These are phyloP conservation scores for Neodon shergylaensis DNA, from an alignment of 2,113 vertebrate genomes.

Conservation along the genomic window DNA sequence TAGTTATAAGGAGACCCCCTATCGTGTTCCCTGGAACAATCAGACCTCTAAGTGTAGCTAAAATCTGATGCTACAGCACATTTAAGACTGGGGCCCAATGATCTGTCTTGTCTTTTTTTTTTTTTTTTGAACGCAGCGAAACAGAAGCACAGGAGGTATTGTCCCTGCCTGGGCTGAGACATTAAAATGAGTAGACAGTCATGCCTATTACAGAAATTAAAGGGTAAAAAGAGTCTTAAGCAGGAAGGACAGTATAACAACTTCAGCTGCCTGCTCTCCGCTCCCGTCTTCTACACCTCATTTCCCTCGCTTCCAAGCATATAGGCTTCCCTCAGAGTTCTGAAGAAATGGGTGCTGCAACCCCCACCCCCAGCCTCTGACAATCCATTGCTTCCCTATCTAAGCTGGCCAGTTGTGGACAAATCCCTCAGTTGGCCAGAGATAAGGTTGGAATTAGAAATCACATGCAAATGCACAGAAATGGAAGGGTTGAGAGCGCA, in stretches of 20 bases:
- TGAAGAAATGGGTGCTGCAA: background rate
- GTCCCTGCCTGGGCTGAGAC: constrained; percentile 4
- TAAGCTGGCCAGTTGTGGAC: constrained; percentile 34
- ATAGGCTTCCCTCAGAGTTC: background rate
- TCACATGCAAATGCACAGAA: constrained; percentile 55
- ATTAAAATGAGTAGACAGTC: background rate
- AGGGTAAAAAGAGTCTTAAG: background rate
- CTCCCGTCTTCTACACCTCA: background rate
- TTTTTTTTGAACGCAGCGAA: background rate
- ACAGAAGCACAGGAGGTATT: background rate
- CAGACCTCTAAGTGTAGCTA: background rate
- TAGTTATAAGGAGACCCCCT: background rate
- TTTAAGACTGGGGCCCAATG: background rate
- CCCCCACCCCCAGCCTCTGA: constrained; percentile 43
- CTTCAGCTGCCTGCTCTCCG: background rate
- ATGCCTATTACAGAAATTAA: constrained; percentile 33
- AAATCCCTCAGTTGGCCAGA: constrained; percentile 51
- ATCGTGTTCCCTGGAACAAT: background rate
- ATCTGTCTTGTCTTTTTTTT: background rate
- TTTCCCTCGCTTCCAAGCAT: background rate
- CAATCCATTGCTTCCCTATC: constrained; percentile 45
- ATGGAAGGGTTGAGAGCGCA: background rate
- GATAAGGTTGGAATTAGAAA: constrained; percentile 65
- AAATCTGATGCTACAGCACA: background rate
- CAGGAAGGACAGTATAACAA: background rate